Evolutionary conservation across 2,113 vertebrate genomes (phyloP).

Genomic region (Perca flavescens): DNA sequence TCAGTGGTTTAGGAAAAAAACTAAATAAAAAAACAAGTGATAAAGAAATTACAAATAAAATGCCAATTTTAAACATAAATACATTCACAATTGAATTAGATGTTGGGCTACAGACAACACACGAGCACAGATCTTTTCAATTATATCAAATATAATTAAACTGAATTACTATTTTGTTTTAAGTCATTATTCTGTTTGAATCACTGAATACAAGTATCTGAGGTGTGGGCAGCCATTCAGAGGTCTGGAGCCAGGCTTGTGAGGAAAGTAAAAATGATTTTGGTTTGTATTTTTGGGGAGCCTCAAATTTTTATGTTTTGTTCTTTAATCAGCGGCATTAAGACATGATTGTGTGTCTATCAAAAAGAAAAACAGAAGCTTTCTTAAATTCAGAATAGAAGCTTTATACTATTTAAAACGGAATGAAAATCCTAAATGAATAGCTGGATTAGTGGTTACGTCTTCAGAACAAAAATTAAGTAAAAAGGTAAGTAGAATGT

Average conservation of each 20-base stretch:
- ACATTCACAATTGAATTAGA: not conserved
- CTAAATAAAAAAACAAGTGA: not conserved
- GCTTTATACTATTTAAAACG: not conserved
- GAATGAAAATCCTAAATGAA: not conserved
- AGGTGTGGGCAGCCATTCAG: not conserved
- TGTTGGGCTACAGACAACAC: not conserved
- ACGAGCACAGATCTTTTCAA: not conserved
- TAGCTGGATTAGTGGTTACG: not conserved
- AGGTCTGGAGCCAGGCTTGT: not conserved
- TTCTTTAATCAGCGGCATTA: not conserved
- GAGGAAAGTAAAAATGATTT: not conserved
- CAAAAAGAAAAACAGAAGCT: not conserved
- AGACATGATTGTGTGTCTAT: not conserved
- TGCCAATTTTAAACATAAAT: not conserved
- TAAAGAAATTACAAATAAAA: not conserved
- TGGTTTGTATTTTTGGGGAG: not conserved
- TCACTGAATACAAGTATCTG: not conserved
- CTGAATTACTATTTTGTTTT: not conserved
- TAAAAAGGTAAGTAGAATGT: not conserved
- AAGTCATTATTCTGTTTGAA: constrained; percentile 5
- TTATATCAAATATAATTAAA: constrained; percentile 1
- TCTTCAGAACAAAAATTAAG: not conserved
- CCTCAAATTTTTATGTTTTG: no score
- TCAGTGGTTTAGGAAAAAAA: not conserved
- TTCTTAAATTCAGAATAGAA: not conserved